Evolutionary conservation across 2,888 invertebrate genomes (phyloP), one percentile per base, ranked within the genome.

Genomic region (Lamellibrachia columna): DNA sequence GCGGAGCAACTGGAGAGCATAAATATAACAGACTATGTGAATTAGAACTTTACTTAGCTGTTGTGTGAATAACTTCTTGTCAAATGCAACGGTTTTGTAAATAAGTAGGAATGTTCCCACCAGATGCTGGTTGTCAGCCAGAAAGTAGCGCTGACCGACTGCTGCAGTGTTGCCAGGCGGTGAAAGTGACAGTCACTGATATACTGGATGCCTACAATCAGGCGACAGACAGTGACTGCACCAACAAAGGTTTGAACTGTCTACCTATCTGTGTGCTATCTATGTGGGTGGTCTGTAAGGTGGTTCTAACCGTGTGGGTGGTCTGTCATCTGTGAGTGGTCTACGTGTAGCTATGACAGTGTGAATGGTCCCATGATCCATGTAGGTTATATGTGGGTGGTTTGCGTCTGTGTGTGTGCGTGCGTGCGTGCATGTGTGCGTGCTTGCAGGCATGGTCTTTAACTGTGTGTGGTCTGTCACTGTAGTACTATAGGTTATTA

Each of bases 71-170:
- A 75, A 3, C 6, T 6, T 75, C 15, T 75, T 75, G 75, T 22
- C 75, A 75, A 75, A 75, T 75, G 75, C 75, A 75, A n/a, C n/a
- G 22, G 6, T 22, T 22, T 15, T 75, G 60, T 22, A 75, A 75
- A 6, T 75, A 75, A 75, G 22, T 75, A n/a, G 7, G 22, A 15
- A 75, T 75, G 15, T 22, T 75, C 75, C 75, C 22, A 6, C 22
- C 75, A 75, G 75, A 75, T 75, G 75, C 15, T 6, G 15, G 75
- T 75, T 6, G 75, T 2, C 75, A 94, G 75, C 95, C 95, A 92
- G 95, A 95, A 92, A 95, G 95, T 93, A 93, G 95, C 22, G 95
- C 95, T 9, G 95, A 96, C 94, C 95, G 95, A 92, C 93, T 96
- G 0, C 93, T 96, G 53, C 58, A 90, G 40, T 92, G 93, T 52